Base-by-base conservation (phyloP, 2,888 invertebrate genomes). In the Dioctria rufipes region DNA sequence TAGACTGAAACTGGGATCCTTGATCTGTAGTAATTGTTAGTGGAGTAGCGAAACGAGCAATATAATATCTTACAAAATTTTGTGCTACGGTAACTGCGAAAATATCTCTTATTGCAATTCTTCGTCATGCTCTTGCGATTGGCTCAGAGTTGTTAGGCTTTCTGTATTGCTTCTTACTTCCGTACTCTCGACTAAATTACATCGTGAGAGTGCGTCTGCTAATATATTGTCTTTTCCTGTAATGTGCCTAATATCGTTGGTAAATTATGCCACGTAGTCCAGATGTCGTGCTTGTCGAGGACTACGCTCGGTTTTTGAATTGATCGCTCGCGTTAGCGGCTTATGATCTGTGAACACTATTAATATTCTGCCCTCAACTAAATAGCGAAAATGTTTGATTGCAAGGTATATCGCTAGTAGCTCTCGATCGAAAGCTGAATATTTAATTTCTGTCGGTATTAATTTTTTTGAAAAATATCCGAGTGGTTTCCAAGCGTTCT, bases 251-350 rank as follows among this genome's bases (percentile, higher is more conserved):
- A 63, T 63, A 4, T 25, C 37, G 5, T 13, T 63, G 37, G 13
- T 37, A 6, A 63, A 63, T 4, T 63, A 37, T 4, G 37, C 39
- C 9, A 63, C 37, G 37, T 25, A 63, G 9, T 63, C 63, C 63
- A 63, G 63, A 9, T 63, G 39, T 25, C 63, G 13, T 5, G 63
- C 13, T 63, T 63, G 63, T 37, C 63, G 13, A 6, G 42, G 63
- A 5, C 5, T 25, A 5, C 4, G 2, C 37, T 63, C n/a, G n/a
- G n/a, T n/a, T n/a, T n/a, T n/a, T n/a, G n/a, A n/a, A n/a, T 25
- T 37, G 37, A 63, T 9, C 4, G 37, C 63, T 5, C 13, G 37
- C 5, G 63, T 37, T 6, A 63, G 63, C 4, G 63, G 63, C 8
- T 25, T n/a, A 25, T 63, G 63, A 39, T 63, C 63, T 5, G 63